Evolutionary conservation across 2,113 vertebrate genomes (phyloP).

Genomic region (Epinephelus cyanopodus): DNA sequence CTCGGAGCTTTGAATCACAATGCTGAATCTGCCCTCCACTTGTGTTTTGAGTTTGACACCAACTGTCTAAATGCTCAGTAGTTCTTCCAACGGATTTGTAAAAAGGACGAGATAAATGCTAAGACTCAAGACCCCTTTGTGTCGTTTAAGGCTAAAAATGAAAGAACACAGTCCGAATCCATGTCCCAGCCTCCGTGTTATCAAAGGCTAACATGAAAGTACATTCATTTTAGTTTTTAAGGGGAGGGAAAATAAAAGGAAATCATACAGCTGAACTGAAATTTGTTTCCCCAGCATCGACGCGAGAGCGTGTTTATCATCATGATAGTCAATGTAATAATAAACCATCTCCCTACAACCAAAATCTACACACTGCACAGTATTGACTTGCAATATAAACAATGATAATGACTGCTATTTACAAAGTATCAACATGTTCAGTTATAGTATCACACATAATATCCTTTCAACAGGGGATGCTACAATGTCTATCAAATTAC

Average conservation of each 20-base stretch:
- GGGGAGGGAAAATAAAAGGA: conserved; percentile 5
- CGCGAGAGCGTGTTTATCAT: conserved; percentile 41
- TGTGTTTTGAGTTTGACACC: conserved; percentile 27
- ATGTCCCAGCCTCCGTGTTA: conserved; percentile 61
- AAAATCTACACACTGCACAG: conserved; percentile 77
- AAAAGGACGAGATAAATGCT: conserved; percentile 51
- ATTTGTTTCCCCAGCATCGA: conserved; percentile 36
- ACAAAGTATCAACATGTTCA: conserved; percentile 81
- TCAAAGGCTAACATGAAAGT: conserved; percentile 82
- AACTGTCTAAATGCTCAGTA: conserved; percentile 65
- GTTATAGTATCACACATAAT: conserved; percentile 71
- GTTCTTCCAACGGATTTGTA: conserved; percentile 43
- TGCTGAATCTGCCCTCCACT: conserved; percentile 16
- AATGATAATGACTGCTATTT: conserved; percentile 81
- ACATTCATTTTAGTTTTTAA: conserved; percentile 82
- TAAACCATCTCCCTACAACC: conserved; percentile 65
- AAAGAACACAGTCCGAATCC: conserved; percentile 71
- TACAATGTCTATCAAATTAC: conserved; percentile 82
- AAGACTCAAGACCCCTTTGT: conserved; percentile 72
- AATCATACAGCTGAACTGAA: conserved; percentile 56
- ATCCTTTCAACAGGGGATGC: conserved; percentile 76
- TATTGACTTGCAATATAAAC: conserved; percentile 79
- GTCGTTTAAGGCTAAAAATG: conserved; percentile 82
- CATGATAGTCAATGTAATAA: conserved; percentile 44
- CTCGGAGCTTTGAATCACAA: conserved; percentile 35